Base-by-base conservation (phyloP, 2,113 vertebrate genomes). In the Amia ocellicauda region DNA sequence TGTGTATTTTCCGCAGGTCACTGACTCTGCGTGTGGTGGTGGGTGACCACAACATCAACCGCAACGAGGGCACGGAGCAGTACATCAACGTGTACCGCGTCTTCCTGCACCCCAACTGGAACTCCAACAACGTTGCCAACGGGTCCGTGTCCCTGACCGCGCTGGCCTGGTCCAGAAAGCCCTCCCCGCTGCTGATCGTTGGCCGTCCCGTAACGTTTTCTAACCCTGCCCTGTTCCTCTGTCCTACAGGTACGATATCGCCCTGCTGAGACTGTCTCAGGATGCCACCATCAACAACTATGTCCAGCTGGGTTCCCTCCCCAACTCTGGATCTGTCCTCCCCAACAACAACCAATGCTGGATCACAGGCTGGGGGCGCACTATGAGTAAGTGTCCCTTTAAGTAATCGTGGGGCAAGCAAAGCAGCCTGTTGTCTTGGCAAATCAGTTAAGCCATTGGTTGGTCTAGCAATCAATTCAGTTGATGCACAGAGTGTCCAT, bases 311-410 rank as follows among this genome's bases (percentile, higher is more conserved):
- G 93, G 66, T 0, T 27, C 47, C 10, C 86, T 97, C 75, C 92
- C 94, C 27, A 42, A n/a, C 24, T 42, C 65, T 0, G 90, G 84
- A 2, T 68, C 84, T 72, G 29, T 92, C 73, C 89, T 96, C 82
- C 2, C 89, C 73, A 71, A 96, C 84, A 74, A 90, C 74, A 83
- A 86, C 71, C 36, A 70, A 75, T 96, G 95, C 78, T 91, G 90
- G 83, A 90, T 97, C 84, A 86, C 77, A 0, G 95, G 95, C 82
- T 97, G 95, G 94, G 94, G 94, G 40, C 75, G 16, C 56, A 94
- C 92, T 67, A 68, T 57, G 73, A 92, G 94, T 96, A 77, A 90
- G 93, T 91, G 31, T 36, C 31, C 1, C 31, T 5, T 11, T 7
- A 5, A 36, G 31, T 7, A 36, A 5, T n/a, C 11, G 31, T 36